phyloP scores from a whole-genome alignment of 2,888 invertebrate genomes.

The Euclidia mi region DNA sequence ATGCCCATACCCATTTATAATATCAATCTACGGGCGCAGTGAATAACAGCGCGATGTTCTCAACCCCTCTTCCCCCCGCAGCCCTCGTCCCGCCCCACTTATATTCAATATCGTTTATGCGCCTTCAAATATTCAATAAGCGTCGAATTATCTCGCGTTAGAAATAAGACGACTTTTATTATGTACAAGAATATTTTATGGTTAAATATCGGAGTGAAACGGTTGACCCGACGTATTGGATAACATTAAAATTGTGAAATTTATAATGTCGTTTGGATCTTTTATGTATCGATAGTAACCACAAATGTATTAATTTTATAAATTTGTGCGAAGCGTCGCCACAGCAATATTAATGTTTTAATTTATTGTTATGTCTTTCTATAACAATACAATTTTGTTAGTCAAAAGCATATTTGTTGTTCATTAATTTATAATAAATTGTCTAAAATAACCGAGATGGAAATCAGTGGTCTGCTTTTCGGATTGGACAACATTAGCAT shows the following conservation, averaged over 20 bases:
- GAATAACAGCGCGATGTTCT: conserved; percentile 10
- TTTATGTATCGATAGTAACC: no score
- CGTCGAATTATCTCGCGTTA: conserved; percentile 21
- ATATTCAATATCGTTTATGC: conserved; percentile 25
- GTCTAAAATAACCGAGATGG: no score
- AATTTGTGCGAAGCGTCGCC: no score
- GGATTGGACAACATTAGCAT: no score
- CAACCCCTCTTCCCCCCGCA: neutral
- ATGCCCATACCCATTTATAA: conserved; percentile 23
- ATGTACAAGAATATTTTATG: conserved; percentile 24
- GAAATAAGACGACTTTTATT: conserved; percentile 27
- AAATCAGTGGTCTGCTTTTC: no score
- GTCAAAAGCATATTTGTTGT: no score
- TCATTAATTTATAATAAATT: no score
- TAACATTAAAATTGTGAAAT: neutral
- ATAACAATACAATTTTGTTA: no score
- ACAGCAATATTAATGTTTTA: no score
- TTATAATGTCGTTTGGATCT: neutral
- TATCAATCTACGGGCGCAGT: conserved; percentile 14
- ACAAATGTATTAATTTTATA: no score
- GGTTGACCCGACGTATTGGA: conserved; percentile 1
- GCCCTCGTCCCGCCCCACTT: neutral
- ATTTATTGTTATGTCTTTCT: no score
- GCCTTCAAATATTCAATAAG: conserved; percentile 36
- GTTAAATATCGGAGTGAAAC: conserved; percentile 10